A percentile compares a stretch with the other conserved stretches of the same genome.
Evolutionary conservation across 2,797 vertebrate species (phyloP).

Genomic region (Enteromius anoplus): DNA sequence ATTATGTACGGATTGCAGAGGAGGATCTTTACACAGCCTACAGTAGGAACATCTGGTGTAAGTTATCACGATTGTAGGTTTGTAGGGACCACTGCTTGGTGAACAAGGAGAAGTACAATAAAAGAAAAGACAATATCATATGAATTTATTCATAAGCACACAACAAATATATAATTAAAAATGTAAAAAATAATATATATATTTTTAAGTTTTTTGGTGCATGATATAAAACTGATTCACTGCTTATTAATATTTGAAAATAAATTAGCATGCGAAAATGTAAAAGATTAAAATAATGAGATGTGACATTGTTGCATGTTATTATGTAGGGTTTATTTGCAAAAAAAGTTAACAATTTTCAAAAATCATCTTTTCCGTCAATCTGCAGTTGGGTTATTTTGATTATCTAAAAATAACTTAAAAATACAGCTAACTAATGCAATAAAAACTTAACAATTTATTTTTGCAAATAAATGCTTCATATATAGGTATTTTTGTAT

Average conservation of each 20-base stretch:
- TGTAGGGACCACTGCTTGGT: conserved; percentile 72
- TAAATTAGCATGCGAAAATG: background rate
- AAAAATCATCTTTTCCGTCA: too few species aligned
- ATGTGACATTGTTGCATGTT: background rate
- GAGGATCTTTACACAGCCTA: conserved; percentile 75
- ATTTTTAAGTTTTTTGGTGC: background rate
- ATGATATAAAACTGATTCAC: background rate
- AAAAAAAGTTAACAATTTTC: too few species aligned
- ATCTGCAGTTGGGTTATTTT: too few species aligned
- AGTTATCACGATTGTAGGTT: conserved; percentile 81
- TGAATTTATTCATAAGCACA: background rate
- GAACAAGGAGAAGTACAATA: conserved; percentile 64
- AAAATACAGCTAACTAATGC: too few species aligned
- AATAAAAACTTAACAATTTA: too few species aligned
- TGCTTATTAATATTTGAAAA: background rate
- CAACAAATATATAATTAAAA: background rate
- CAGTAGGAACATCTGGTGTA: conserved; percentile 82
- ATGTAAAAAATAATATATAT: background rate
- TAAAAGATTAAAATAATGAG: background rate
- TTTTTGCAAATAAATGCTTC: background rate
- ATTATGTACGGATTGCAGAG: conserved; percentile 69
- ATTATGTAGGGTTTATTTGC: background rate
- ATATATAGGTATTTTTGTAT: background rate
- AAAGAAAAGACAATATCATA: conserved; percentile 54
- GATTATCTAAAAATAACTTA: too few species aligned